Percentiles rank a stretch among this genome's conserved stretches.
These are phyloP conservation scores for Bilobella aurantiaca DNA, from an alignment of 1,140 invertebrate species.

Conservation along the genomic window DNA sequence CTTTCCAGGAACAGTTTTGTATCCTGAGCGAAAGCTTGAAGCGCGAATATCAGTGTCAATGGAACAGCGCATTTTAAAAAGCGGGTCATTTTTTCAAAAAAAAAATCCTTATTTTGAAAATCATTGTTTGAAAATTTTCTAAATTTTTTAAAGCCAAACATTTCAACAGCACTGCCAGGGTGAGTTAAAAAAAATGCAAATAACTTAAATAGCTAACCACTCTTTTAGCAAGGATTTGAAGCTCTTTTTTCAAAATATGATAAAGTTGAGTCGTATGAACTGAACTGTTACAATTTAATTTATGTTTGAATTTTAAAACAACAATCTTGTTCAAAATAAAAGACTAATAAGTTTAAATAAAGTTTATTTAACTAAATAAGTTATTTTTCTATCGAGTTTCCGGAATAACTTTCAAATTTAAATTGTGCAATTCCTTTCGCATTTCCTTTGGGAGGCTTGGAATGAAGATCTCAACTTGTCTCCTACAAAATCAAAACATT, in stretches of 20 bases:
- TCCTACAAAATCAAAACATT: neutral
- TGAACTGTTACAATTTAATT: neutral
- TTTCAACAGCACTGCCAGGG: no score
- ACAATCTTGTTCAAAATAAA: neutral
- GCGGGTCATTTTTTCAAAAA: no score
- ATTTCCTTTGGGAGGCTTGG: slow-evolving; percentile 3
- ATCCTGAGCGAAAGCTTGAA: no score
- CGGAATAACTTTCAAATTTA: neutral
- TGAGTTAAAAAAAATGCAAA: no score
- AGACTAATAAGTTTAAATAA: neutral
- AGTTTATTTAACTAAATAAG: neutral
- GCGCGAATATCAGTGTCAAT: no score
- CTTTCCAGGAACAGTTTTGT: no score
- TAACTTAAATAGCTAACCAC: neutral
- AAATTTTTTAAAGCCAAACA: no score
- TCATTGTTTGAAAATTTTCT: neutral
- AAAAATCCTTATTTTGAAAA: no score
- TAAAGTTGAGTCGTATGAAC: no score
- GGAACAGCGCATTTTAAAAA: no score
- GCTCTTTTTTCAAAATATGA: no score
- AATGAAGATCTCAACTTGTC: slow-evolving; percentile 1
- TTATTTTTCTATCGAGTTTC: neutral
- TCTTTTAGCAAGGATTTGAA: no score
- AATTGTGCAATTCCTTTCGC: slow-evolving; percentile 2
- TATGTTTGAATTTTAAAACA: neutral